Conservation (phyloP, 2,797 vertebrate species). For the Paramormyrops hopkinsi region DNA sequence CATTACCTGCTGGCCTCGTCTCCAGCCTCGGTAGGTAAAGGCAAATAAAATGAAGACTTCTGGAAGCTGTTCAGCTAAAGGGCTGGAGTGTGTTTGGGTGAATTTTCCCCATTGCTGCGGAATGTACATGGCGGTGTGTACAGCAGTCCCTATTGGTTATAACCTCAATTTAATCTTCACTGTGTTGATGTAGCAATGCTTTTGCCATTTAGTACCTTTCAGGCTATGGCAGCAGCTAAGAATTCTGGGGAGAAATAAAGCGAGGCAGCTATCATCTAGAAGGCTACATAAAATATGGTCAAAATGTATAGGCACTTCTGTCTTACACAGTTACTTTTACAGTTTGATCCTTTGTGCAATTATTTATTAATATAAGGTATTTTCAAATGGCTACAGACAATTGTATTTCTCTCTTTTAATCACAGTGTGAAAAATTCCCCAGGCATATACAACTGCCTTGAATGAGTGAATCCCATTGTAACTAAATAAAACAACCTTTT, state of each 20-base stretch:
- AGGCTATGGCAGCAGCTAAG: constrained; percentile 4
- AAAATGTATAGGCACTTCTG: background rate
- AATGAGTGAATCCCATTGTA: constrained; percentile 17
- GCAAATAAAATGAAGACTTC: constrained; percentile 21
- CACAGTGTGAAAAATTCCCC: background rate
- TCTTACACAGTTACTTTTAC: background rate
- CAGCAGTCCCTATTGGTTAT: constrained; percentile 1
- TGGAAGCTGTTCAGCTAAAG: constrained; percentile 7
- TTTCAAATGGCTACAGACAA: constrained; percentile 38
- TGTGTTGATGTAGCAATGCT: constrained; percentile 26
- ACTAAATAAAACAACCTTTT: background rate
- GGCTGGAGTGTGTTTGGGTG: background rate
- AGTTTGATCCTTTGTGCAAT: constrained; percentile 11
- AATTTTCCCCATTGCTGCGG: background rate
- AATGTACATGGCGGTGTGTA: constrained; percentile 20
- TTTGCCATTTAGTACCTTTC: constrained; percentile 19
- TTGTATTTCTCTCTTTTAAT: background rate
- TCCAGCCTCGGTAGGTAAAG: constrained; percentile 26
- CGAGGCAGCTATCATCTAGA: background rate
- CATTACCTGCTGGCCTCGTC: constrained; percentile 47
- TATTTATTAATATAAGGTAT: constrained; percentile 31
- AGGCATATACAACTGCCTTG: background rate
- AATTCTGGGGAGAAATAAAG: background rate
- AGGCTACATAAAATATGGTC: background rate
- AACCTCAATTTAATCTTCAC: constrained; percentile 22